phyloP scores from a whole-genome alignment of 2,797 vertebrate genomes.

The Characodon lateralis region DNA sequence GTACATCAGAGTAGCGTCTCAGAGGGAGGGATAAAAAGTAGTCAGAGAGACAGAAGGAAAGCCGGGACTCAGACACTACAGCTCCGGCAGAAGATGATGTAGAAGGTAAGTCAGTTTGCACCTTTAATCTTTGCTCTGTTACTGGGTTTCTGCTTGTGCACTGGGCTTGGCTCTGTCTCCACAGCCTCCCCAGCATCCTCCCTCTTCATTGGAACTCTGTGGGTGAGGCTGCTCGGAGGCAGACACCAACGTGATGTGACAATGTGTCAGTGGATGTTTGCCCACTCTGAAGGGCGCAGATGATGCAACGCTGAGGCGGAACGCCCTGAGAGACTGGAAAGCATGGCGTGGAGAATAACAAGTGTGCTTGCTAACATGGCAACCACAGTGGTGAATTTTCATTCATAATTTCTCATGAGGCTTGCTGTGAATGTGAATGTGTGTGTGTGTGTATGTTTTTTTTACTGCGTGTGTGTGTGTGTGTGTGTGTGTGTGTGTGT shows the following conservation, averaged over 20 bases:
- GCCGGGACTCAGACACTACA: slow-evolving; percentile 42
- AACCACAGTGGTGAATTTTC: slow-evolving; percentile 25
- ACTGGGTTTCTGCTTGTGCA: slow-evolving; percentile 15
- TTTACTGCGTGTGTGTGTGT: slow-evolving; percentile 11
- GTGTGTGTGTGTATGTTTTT: slow-evolving; percentile 7
- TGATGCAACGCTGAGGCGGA: slow-evolving; percentile 67
- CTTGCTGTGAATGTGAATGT: not conserved
- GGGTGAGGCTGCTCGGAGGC: slow-evolving; percentile 54
- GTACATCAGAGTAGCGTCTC: slow-evolving; percentile 12
- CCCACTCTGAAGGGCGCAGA: slow-evolving; percentile 64
- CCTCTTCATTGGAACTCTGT: slow-evolving; percentile 56
- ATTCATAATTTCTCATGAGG: slow-evolving; percentile 53
- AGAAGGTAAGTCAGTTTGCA: slow-evolving; percentile 69
- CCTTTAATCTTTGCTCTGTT: slow-evolving; percentile 28
- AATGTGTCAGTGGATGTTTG: slow-evolving; percentile 76
- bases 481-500: not conserved
- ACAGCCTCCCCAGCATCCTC: slow-evolving; percentile 34
- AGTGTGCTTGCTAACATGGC: slow-evolving; percentile 22
- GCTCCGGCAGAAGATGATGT: slow-evolving; percentile 49
- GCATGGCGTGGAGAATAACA: slow-evolving; percentile 32
- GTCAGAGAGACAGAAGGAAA: slow-evolving; percentile 64
- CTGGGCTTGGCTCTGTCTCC: slow-evolving; percentile 30
- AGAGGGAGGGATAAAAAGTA: slow-evolving; percentile 48
- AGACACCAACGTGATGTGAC: slow-evolving; percentile 71
- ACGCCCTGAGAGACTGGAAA: slow-evolving; percentile 54